Evolutionary conservation across 2,888 invertebrate genomes (phyloP).

Genomic region (Junonia oenone): DNA sequence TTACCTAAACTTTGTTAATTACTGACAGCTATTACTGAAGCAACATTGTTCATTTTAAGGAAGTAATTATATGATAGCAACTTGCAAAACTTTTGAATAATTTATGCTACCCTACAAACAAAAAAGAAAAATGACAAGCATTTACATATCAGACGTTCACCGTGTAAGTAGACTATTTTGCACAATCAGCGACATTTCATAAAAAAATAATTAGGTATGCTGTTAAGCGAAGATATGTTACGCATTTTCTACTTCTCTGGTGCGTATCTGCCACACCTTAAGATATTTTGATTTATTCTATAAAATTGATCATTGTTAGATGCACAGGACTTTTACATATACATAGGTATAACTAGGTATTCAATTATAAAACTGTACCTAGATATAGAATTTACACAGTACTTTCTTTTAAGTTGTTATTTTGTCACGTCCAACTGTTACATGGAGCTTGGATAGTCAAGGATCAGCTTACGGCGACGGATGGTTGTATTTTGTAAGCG

Average conservation of each 20-base stretch:
- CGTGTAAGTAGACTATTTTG: neutral
- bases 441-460: constrained; percentile 31
- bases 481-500: constrained; percentile 68
- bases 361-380: neutral
- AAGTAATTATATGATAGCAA: constrained; percentile 28
- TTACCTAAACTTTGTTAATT: too few species aligned
- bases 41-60: too few species aligned
- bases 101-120: neutral
- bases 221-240: neutral
- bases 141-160: neutral
- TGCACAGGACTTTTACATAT: too few species aligned
- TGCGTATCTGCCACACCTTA: too few species aligned
- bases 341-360: neutral
- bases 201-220: neutral
- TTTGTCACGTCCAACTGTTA: constrained; percentile 1
- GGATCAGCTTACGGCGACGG: constrained; percentile 59
- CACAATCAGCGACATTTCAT: too few species aligned
- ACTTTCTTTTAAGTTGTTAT: constrained; percentile 3
- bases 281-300: too few species aligned
- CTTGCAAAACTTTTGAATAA: neutral
- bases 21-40: too few species aligned
- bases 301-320: too few species aligned
- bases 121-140: neutral
- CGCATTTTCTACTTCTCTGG: neutral
- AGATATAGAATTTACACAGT: neutral